Evolutionary conservation across 2,113 vertebrate genomes (phyloP).

Genomic region (Amblyornis subalaris): DNA sequence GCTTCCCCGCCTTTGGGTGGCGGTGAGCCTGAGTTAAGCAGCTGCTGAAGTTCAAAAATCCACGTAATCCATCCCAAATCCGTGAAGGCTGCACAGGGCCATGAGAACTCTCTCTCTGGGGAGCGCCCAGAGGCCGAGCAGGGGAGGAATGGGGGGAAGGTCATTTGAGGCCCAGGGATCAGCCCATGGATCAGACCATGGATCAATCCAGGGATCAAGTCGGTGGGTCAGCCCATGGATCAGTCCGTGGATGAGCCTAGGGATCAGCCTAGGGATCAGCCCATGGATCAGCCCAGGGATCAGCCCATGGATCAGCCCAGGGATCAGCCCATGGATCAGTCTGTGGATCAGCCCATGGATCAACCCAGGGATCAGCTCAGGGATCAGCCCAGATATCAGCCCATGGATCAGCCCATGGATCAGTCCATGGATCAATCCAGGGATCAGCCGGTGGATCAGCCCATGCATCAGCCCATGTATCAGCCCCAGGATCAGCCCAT

Average conservation of each 20-base stretch:
- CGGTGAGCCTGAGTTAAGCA: neutral
- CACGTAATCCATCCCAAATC: neutral
- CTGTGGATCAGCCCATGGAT: neutral
- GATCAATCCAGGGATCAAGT: too few relatives aligned
- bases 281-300: too few relatives aligned
- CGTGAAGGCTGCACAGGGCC: neutral
- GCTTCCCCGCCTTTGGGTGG: neutral
- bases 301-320: too few relatives aligned
- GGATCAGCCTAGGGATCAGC: too few relatives aligned
- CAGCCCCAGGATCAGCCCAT: neutral
- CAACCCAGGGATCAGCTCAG: neutral
- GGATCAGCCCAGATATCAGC: neutral
- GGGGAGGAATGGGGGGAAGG: fast-evolving
- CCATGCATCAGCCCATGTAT: neutral
- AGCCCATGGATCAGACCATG: too few relatives aligned
- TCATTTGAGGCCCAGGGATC: neutral
- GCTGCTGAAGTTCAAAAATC: neutral
- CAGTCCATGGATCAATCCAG: too few relatives aligned
- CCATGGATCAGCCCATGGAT: neutral
- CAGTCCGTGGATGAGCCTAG: too few relatives aligned
- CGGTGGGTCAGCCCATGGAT: too few relatives aligned
- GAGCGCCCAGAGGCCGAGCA: neutral
- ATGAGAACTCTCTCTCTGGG: neutral
- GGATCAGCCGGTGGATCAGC: too few relatives aligned
- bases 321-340: too few relatives aligned